Percentiles rank a stretch among this genome's conserved stretches.
Evolutionary conservation across 2,888 invertebrate species (phyloP).

Genomic region (Trachelus iudaicus): DNA sequence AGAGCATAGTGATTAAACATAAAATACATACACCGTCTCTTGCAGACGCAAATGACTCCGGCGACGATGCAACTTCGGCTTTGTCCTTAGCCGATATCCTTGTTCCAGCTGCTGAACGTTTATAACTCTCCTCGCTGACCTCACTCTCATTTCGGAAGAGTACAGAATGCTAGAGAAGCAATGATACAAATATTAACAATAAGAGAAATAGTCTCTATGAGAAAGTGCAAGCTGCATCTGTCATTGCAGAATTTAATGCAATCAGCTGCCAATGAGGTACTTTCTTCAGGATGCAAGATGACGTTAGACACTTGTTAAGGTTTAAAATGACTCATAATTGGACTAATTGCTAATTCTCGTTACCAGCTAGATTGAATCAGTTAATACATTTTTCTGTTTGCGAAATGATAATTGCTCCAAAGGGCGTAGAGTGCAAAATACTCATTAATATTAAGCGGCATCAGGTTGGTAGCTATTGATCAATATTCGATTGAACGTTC

Average conservation of each 20-base stretch:
- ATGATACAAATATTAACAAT: neutral
- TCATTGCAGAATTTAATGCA: neutral
- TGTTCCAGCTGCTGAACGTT: conserved; percentile 66
- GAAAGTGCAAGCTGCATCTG: neutral
- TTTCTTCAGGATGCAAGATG: neutral
- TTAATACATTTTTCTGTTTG: conserved; percentile 32
- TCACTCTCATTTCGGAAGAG: conserved; percentile 84
- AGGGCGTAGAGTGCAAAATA: neutral
- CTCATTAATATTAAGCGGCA: neutral
- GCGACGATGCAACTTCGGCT: conserved; percentile 78
- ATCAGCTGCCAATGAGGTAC: neutral
- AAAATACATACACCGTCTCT: conserved; percentile 79
- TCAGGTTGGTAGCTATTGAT: neutral
- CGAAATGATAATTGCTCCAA: conserved; percentile 36
- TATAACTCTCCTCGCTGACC: conserved; percentile 67
- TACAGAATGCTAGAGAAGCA: conserved; percentile 77
- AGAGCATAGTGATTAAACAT: conserved; percentile 5
- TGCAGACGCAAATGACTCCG: conserved; percentile 96
- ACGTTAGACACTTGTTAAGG: neutral
- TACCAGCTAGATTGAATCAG: conserved; percentile 49
- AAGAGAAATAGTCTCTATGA: neutral
- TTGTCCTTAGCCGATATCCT: conserved; percentile 64
- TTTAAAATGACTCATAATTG: conserved; percentile 42
- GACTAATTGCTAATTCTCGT: conserved; percentile 42
- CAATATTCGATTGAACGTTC: neutral